These are phyloP conservation scores for Lepus townsendii DNA, from an alignment of 2,797 vertebrate species.

Conservation along the genomic window DNA sequence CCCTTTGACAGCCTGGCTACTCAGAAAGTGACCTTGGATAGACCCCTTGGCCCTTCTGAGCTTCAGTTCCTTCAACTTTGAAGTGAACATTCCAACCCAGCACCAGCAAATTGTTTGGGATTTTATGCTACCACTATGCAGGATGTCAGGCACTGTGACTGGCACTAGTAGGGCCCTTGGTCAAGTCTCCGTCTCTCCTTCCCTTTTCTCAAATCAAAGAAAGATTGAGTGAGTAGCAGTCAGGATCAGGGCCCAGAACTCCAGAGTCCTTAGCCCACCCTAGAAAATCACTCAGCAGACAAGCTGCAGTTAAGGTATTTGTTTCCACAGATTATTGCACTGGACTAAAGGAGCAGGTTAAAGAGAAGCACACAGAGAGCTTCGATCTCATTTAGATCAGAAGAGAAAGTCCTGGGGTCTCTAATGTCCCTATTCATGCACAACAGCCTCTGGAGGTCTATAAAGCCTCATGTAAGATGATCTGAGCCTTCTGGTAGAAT, in stretches of 20 bases:
- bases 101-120: background rate
- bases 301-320: background rate
- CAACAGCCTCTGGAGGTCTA: background rate
- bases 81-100: background rate
- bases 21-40: background rate
- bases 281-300: background rate
- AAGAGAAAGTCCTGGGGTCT: background rate
- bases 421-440: background rate
- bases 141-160: rapidly evolving
- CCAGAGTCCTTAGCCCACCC: background rate
- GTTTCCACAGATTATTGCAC: background rate
- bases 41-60: background rate
- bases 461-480: background rate
- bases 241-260: background rate
- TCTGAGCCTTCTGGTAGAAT: background rate
- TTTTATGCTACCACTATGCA: rapidly evolving
- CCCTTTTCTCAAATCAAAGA: background rate
- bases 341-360: background rate
- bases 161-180: too few relatives aligned
- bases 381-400: background rate
- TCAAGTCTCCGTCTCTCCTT: background rate
- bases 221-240: background rate
- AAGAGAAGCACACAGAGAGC: background rate
- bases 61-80: background rate
- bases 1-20: background rate